Evolutionary conservation across 2,888 invertebrate species (phyloP).

Genomic region (Drosophila pseudotakahashii): DNA sequence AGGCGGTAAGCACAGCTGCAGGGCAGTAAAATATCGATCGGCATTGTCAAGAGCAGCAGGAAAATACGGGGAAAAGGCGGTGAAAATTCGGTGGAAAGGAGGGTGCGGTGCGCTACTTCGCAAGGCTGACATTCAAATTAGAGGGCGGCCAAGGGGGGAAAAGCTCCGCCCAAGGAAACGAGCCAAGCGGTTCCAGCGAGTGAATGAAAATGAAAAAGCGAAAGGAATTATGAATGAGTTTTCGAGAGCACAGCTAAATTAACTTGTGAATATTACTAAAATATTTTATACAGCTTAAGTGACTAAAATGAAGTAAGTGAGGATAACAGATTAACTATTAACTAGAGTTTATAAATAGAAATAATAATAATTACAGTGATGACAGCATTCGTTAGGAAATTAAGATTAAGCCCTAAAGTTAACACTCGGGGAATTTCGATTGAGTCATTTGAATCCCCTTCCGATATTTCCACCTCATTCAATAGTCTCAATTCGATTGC

Average conservation of each 20-base stretch:
- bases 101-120: slow-evolving; percentile 7
- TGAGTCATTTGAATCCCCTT: slow-evolving; percentile 5
- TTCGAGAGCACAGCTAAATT: neutral
- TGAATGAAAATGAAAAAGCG: slow-evolving; percentile 9
- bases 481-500: slow-evolving; percentile 33
- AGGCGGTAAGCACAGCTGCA: slow-evolving; percentile 27
- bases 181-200: slow-evolving; percentile 9
- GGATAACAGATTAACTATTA: too few relatives aligned
- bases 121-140: slow-evolving; percentile 18
- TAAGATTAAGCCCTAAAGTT: neutral
- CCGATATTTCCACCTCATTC: slow-evolving; percentile 11
- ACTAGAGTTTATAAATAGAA: neutral
- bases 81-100: slow-evolving; percentile 3
- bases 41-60: slow-evolving; percentile 52
- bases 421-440: neutral
- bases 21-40: slow-evolving; percentile 77
- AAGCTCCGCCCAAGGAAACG: slow-evolving; percentile 17
- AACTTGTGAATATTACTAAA: too few relatives aligned
- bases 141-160: neutral
- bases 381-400: neutral
- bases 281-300: too few relatives aligned
- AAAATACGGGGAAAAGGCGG: slow-evolving; percentile 9
- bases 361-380: neutral
- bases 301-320: neutral
- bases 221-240: slow-evolving; percentile 21